These are phyloP conservation scores for Armadillidium nasatum DNA, from an alignment of 1,140 invertebrate species.

Conservation along the genomic window DNA sequence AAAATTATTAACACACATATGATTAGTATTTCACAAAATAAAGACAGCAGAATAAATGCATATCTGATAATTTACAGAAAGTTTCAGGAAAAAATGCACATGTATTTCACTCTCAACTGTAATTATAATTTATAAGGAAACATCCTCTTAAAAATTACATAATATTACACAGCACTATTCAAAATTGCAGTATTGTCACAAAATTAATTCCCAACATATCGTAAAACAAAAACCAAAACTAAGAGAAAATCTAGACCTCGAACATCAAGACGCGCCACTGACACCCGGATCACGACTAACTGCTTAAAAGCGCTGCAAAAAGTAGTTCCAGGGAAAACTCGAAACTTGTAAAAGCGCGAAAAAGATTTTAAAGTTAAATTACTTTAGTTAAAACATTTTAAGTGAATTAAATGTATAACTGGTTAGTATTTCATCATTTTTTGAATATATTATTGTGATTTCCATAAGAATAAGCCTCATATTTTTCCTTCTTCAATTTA, in stretches of 20 bases:
- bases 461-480: neutral
- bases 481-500: neutral
- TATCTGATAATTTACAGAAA: neutral
- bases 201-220: neutral
- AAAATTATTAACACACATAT: too few relatives aligned
- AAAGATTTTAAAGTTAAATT: neutral
- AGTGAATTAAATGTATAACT: neutral
- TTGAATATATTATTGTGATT: neutral
- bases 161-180: neutral
- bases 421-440: neutral
- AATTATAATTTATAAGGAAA: neutral
- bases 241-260: neutral
- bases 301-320: neutral
- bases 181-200: neutral
- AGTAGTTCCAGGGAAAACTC: neutral
- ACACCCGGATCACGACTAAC: constrained; percentile 4
- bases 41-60: too few relatives aligned
- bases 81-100: neutral
- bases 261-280: constrained; percentile 10
- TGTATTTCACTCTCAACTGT: neutral
- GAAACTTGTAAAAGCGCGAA: neutral
- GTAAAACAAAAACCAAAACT: neutral
- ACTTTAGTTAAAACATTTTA: neutral
- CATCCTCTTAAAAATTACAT: neutral
- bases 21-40: too few relatives aligned